Conservation (phyloP, 2,797 vertebrate genomes). For the Darevskia nairensis region DNA sequence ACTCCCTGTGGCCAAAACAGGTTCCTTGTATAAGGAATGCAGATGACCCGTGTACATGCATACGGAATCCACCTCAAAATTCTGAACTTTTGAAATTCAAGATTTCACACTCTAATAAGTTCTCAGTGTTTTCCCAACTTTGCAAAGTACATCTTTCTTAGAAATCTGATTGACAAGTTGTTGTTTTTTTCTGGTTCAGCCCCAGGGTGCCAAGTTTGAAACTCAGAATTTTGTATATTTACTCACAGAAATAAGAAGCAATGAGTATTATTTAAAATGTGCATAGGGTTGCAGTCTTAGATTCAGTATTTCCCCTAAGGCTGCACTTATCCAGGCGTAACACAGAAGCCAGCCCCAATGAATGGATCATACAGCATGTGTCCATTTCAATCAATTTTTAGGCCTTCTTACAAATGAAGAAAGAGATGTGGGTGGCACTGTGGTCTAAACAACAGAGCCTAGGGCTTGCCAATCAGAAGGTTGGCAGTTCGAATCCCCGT, state of each 20-base stretch:
- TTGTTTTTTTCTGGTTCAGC: neutral
- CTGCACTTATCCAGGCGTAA: neutral
- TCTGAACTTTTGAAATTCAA: constrained; percentile 7
- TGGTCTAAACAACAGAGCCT: too few relatives aligned
- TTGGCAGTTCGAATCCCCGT: too few relatives aligned
- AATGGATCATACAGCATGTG: neutral
- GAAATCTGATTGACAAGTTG: neutral
- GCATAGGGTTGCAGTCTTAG: neutral
- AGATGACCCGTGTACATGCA: too few relatives aligned
- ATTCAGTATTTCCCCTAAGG: neutral
- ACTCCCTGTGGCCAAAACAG: neutral
- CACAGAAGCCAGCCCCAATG: neutral
- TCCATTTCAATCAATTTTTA: neutral
- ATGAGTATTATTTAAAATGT: too few relatives aligned
- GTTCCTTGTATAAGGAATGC: too few relatives aligned
- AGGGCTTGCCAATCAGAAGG: too few relatives aligned
- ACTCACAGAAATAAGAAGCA: neutral
- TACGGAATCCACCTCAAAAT: neutral
- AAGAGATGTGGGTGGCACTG: too few relatives aligned
- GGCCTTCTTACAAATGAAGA: neutral
- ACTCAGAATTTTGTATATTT: neutral
- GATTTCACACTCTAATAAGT: neutral
- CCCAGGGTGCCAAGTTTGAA: neutral
- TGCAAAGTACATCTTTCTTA: neutral
- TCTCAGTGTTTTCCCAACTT: neutral